Evolutionary conservation across 2,797 vertebrate genomes (phyloP).

Genomic region (Lycodopsis pacificus): DNA sequence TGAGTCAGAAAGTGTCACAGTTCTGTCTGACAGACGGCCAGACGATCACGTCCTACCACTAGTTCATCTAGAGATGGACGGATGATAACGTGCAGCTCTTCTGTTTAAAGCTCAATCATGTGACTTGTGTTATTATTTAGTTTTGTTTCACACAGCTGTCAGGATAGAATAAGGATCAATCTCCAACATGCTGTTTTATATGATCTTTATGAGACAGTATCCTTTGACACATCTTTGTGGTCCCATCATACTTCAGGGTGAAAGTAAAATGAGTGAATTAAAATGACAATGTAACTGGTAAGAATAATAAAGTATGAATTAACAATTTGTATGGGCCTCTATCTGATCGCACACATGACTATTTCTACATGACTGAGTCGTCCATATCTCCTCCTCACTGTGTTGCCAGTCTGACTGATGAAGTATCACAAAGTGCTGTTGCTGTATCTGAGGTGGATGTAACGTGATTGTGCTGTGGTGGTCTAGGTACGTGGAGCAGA

Average conservation of each 20-base stretch:
- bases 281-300: not conserved
- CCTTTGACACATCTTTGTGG: not conserved
- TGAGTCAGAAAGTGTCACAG: slow-evolving; percentile 67
- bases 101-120: not conserved
- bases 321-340: not conserved
- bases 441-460: not conserved
- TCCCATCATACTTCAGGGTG: not conserved
- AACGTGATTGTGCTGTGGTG: slow-evolving; percentile 12
- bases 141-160: not conserved
- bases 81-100: not conserved
- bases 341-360: not conserved
- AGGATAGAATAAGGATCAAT: no score
- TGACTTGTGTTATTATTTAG: not conserved
- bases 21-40: not conserved
- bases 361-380: not conserved
- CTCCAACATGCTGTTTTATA: no score
- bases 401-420: not conserved
- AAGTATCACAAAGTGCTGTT: not conserved
- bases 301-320: not conserved
- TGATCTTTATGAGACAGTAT: not conserved
- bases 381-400: not conserved
- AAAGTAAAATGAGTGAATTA: not conserved
- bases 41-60: not conserved
- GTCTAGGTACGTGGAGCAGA: slow-evolving; percentile 93
- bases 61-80: not conserved